phyloP scores from a whole-genome alignment of 2,888 invertebrate species.

The Uloborus plumipes region DNA sequence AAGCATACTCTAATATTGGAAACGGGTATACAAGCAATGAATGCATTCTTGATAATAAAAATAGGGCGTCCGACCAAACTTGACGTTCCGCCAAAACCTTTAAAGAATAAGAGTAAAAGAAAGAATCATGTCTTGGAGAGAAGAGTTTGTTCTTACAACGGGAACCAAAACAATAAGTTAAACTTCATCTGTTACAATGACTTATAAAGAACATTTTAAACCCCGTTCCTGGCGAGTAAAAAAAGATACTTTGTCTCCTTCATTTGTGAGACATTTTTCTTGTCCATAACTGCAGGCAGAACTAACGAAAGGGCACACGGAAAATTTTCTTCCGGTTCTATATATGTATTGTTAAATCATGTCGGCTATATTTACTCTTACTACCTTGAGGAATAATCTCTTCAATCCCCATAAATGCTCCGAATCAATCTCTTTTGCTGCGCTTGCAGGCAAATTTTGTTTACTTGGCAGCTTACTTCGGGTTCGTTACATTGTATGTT shows the following conservation, averaged over 20 bases:
- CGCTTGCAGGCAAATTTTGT: background rate
- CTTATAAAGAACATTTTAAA: slow-evolving; percentile 40
- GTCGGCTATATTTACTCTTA: slow-evolving; percentile 20
- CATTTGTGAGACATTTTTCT: slow-evolving; percentile 16
- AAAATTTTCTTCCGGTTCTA: slow-evolving; percentile 33
- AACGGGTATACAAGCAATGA: slow-evolving; percentile 46
- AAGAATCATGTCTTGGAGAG: slow-evolving; percentile 18
- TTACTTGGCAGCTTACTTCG: no score
- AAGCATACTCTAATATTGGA: slow-evolving; percentile 61
- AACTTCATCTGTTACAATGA: slow-evolving; percentile 41
- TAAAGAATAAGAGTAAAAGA: slow-evolving; percentile 43
- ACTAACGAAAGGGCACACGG: slow-evolving; percentile 18
- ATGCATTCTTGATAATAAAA: slow-evolving; percentile 61
- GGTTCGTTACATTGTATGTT: no score
- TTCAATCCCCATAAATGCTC: slow-evolving; percentile 20
- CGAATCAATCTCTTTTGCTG: slow-evolving; percentile 14
- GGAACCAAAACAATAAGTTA: slow-evolving; percentile 49
- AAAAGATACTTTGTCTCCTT: slow-evolving; percentile 38
- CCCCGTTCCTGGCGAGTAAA: slow-evolving; percentile 20
- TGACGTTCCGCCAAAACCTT: slow-evolving; percentile 43
- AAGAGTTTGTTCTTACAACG: slow-evolving; percentile 38
- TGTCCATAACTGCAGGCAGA: slow-evolving; percentile 26
- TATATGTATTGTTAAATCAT: slow-evolving; percentile 19
- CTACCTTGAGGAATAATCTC: background rate
- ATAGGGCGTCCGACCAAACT: slow-evolving; percentile 61